Evolutionary conservation across 92 coral and sea anemone genomes (phyloP).

Genomic region (Plumapathes pennacea): DNA sequence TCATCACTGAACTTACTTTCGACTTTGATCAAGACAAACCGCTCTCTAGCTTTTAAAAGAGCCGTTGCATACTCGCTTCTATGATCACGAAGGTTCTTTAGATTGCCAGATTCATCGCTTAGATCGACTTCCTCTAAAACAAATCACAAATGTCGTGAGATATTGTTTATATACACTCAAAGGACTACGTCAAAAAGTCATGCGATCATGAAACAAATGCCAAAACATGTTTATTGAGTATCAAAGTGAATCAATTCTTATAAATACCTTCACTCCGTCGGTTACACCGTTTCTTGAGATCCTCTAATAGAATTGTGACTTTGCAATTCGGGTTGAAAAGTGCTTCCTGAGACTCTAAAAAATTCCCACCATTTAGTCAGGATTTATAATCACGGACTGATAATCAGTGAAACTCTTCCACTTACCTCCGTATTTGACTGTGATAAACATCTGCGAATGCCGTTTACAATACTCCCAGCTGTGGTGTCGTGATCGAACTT

Average conservation of each 20-base stretch:
- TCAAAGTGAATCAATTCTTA: no score
- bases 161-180: not conserved
- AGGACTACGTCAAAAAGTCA: not conserved
- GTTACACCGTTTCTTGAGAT: slow-evolving; percentile 83
- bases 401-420: no score
- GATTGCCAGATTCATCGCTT: slow-evolving; percentile 88
- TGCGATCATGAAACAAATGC: not conserved
- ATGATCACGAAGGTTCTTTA: slow-evolving; percentile 83
- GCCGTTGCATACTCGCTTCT: slow-evolving; percentile 75
- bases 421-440: slow-evolving; percentile 93
- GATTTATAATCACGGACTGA: no score
- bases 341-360: slow-evolving; percentile 74
- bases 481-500: no score
- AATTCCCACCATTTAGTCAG: not conserved
- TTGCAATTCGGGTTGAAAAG: slow-evolving; percentile 92
- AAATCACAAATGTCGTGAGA: slow-evolving; percentile 6
- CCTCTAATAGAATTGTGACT: slow-evolving; percentile 82
- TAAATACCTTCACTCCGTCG: slow-evolving; percentile 69
- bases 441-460: slow-evolving; percentile 95
- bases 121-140: slow-evolving; percentile 73
- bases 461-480: no score
- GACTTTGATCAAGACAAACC: slow-evolving; percentile 81
- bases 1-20: slow-evolving; percentile 73
- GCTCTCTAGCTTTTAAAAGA: slow-evolving; percentile 76
- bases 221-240: no score